These are phyloP conservation scores for Panorpa germanica DNA, from an alignment of 2,888 invertebrate species.

Conservation along the genomic window DNA sequence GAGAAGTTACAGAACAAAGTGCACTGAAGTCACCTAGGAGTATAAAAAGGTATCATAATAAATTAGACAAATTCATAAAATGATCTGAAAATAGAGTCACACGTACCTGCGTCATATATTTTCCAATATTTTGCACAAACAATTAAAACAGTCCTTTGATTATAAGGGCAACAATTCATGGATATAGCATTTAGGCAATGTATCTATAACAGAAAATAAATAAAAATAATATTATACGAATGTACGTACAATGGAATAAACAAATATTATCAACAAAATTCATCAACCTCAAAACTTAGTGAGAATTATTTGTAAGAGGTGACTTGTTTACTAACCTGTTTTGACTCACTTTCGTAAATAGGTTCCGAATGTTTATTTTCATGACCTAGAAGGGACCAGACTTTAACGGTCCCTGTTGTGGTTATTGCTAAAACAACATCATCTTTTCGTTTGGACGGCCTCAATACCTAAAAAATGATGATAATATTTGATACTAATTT, in stretches of 20 bases:
- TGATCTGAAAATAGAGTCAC: conserved; percentile 4
- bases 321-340: conserved; percentile 51
- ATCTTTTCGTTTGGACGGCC: conserved; percentile 66
- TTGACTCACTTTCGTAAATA: conserved; percentile 93
- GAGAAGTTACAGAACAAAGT: conserved; percentile 80
- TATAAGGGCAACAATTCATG: conserved; percentile 84
- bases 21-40: conserved; percentile 81
- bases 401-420: conserved; percentile 91
- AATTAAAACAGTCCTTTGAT: conserved; percentile 90
- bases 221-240: not conserved
- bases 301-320: no score
- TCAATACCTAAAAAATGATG: conserved; percentile 29
- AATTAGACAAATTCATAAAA: conserved; percentile 7
- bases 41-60: conserved; percentile 14
- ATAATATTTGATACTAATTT: conserved; percentile 2
- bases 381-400: conserved; percentile 83
- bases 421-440: conserved; percentile 91
- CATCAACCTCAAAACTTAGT: no score
- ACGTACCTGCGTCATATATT: conserved; percentile 57
- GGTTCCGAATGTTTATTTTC: conserved; percentile 77
- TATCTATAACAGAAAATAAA: conserved; percentile 27
- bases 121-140: conserved; percentile 97
- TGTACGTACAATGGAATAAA: not conserved
- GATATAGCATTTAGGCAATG: conserved; percentile 84
- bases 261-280: no score